Percentiles rank a stretch among this genome's conserved stretches.
Conservation (phyloP, 1,140 invertebrate genomes). For the Rhopalosiphum maidis region DNA sequence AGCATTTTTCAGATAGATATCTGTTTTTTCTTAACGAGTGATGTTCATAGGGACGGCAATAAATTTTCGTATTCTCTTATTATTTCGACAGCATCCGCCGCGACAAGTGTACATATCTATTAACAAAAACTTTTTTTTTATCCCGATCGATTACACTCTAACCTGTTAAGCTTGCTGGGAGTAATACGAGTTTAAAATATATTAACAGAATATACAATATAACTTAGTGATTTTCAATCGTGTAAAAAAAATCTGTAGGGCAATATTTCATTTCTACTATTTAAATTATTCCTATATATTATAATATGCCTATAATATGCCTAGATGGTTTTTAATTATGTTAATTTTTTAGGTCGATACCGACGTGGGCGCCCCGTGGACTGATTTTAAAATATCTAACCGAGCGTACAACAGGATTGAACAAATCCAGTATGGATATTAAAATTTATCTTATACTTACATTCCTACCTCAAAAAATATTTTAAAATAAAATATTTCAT, state of each 20-base stretch:
- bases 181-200: background rate
- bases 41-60: background rate
- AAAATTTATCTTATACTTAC: background rate
- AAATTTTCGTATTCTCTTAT: background rate
- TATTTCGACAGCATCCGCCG: background rate
- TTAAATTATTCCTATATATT: background rate
- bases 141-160: background rate
- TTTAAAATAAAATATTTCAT: background rate
- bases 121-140: background rate
- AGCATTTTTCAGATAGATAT: background rate
- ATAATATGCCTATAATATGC: background rate
- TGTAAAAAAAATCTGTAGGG: background rate
- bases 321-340: background rate
- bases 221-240: background rate
- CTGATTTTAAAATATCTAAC: background rate
- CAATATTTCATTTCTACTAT: background rate
- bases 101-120: background rate
- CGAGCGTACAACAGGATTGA: background rate
- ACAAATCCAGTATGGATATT: background rate
- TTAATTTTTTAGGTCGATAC: conserved; percentile 25
- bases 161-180: background rate
- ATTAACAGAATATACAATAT: background rate
- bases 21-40: background rate
- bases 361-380: background rate
- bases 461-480: background rate